Percentiles rank a stretch among this genome's conserved stretches.
These are phyloP conservation scores for Aspidoscelis tigris DNA, from an alignment of 2,113 vertebrate species.

Conservation along the genomic window DNA sequence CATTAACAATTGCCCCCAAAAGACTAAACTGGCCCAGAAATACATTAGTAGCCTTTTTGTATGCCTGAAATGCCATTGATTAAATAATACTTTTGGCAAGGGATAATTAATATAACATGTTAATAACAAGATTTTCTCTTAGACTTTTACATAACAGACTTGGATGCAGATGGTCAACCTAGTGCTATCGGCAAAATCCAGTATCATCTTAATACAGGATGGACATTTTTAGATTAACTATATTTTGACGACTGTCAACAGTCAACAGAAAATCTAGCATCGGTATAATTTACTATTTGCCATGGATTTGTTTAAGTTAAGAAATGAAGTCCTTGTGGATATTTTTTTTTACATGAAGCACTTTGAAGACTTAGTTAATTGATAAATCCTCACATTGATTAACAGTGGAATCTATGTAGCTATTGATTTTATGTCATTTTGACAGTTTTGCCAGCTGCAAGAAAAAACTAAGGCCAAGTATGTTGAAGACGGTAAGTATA, in stretches of 20 bases:
- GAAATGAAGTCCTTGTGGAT: background rate
- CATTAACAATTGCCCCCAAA: constrained; percentile 36
- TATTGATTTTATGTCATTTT: background rate
- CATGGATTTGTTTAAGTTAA: background rate
- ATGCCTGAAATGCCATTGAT: constrained; percentile 35
- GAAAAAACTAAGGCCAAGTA: background rate
- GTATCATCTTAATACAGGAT: constrained; percentile 26
- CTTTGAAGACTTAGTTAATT: constrained; percentile 3
- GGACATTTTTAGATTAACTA: background rate
- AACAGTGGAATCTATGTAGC: background rate
- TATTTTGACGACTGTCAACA: background rate
- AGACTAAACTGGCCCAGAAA: constrained; percentile 10
- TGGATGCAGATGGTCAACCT: constrained; percentile 12
- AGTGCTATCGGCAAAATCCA: background rate
- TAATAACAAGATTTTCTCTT: constrained; percentile 18
- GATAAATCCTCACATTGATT: constrained; percentile 12
- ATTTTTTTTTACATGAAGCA: background rate
- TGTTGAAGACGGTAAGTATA: background rate
- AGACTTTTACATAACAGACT: constrained; percentile 40
- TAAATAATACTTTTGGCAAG: constrained; percentile 36
- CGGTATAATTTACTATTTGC: background rate
- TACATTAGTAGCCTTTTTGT: constrained; percentile 20
- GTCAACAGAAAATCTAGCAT: background rate
- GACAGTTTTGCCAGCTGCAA: background rate
- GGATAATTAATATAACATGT: constrained; percentile 42